phyloP scores from a whole-genome alignment of 2,888 invertebrate genomes.

The Catocala fraxini region DNA sequence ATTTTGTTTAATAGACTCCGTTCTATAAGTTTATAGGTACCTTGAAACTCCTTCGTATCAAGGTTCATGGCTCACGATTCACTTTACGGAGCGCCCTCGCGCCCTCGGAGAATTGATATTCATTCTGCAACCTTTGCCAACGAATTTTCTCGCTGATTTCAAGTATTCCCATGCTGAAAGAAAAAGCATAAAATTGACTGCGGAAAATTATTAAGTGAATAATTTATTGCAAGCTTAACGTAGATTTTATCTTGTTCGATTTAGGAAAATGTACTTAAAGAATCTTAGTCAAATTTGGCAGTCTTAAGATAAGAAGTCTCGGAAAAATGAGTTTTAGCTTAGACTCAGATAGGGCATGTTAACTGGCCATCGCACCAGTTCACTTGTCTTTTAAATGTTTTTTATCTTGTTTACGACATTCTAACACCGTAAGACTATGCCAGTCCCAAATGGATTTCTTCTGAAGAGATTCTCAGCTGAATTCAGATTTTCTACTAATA shows the following conservation, averaged over 20 bases:
- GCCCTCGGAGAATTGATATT: conserved; percentile 48
- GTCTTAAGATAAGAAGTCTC: background rate
- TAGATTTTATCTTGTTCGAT: conserved; percentile 6
- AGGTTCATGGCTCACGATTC: conserved; percentile 41
- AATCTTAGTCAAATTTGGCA: background rate
- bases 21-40: conserved; percentile 31
- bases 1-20: conserved; percentile 4
- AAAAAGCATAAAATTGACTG: conserved; percentile 24
- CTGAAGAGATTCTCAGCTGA: no score
- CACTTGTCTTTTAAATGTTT: no score
- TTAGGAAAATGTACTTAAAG: background rate
- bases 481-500: no score
- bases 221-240: conserved; percentile 26
- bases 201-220: conserved; percentile 31
- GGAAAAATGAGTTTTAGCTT: background rate
- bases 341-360: no score
- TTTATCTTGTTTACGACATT: no score
- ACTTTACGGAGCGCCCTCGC: conserved; percentile 32
- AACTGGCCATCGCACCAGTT: no score
- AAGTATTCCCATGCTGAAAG: conserved; percentile 25
- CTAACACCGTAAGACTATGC: no score
- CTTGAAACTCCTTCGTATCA: conserved; percentile 36
- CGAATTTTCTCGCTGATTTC: conserved; percentile 35
- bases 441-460: no score
- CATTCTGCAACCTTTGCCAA: conserved; percentile 43